Evolutionary conservation across 2,113 vertebrate species (phyloP).

Genomic region (Pollimyrus isidori): DNA sequence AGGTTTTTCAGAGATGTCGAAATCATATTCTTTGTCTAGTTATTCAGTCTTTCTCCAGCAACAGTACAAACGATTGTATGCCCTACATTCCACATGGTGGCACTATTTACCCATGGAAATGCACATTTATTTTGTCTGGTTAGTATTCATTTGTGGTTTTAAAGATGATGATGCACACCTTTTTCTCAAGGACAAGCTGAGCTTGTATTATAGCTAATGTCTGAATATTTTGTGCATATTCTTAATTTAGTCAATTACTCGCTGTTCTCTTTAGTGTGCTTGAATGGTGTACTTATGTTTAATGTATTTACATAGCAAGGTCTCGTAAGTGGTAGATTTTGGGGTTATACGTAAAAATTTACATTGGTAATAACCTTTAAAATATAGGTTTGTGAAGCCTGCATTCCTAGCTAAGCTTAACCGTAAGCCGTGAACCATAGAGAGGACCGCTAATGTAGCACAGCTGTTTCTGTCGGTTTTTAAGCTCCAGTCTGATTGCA

Average conservation of each 20-base stretch:
- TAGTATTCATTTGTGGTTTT: constrained; percentile 12
- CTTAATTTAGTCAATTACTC: background rate
- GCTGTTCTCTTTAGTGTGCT: background rate
- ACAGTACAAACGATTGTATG: background rate
- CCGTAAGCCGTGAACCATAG: too few relatives aligned
- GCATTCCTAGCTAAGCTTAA: background rate
- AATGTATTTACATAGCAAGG: background rate
- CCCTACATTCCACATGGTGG: background rate
- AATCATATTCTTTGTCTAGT: background rate
- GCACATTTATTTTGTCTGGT: background rate
- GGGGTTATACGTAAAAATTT: background rate
- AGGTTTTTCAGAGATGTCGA: background rate
- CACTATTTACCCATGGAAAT: constrained; percentile 8
- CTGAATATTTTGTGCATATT: constrained; percentile 4
- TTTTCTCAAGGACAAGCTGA: constrained; percentile 21
- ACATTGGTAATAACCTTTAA: background rate
- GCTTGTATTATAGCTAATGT: constrained; percentile 16
- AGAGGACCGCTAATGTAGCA: background rate
- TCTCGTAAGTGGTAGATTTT: background rate
- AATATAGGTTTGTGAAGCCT: background rate
- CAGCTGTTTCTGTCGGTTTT: background rate
- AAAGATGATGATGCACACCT: constrained; percentile 12
- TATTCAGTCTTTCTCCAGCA: background rate
- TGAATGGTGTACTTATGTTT: background rate
- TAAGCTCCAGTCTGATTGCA: background rate